Conservation (phyloP, 2,113 vertebrate species). For the Spea bombifrons region DNA sequence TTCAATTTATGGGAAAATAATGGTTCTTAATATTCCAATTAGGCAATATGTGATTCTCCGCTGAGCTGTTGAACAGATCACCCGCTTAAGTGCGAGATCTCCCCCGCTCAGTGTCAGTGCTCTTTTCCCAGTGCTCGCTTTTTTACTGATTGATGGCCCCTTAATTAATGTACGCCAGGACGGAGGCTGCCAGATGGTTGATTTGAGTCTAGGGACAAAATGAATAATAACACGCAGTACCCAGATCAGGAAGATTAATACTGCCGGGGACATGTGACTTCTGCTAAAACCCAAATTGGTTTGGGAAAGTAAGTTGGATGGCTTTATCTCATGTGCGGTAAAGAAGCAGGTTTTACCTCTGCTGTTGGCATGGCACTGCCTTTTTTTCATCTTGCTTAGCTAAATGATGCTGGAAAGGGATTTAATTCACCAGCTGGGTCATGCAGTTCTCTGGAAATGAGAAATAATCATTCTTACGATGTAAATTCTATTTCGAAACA, state of each 20-base stretch:
- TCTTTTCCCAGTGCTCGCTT: neutral
- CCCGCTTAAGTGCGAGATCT: neutral
- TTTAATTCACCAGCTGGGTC: neutral
- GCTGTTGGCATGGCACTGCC: neutral
- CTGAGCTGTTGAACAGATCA: constrained; percentile 29
- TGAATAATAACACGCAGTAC: constrained; percentile 66
- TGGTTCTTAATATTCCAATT: constrained; percentile 33
- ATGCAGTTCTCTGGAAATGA: neutral
- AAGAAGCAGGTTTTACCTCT: neutral
- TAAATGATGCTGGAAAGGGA: no score
- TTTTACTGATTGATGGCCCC: constrained; percentile 57
- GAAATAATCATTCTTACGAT: neutral
- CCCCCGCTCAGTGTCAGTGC: neutral
- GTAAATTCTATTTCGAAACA: neutral
- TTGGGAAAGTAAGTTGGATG: constrained; percentile 63
- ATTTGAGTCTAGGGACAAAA: constrained; percentile 64
- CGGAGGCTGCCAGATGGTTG: constrained; percentile 67
- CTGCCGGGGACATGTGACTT: constrained; percentile 52
- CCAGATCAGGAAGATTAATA: constrained; percentile 57
- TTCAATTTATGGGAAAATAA: neutral
- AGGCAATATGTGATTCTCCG: constrained; percentile 10
- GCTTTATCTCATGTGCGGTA: constrained; percentile 20
- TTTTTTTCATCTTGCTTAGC: neutral
- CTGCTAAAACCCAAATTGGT: constrained; percentile 50
- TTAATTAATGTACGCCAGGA: constrained; percentile 66